Percentiles rank a stretch among this genome's conserved stretches.
Evolutionary conservation across 2,113 vertebrate species (phyloP).

Genomic region (Tachysurus fulvidraco): DNA sequence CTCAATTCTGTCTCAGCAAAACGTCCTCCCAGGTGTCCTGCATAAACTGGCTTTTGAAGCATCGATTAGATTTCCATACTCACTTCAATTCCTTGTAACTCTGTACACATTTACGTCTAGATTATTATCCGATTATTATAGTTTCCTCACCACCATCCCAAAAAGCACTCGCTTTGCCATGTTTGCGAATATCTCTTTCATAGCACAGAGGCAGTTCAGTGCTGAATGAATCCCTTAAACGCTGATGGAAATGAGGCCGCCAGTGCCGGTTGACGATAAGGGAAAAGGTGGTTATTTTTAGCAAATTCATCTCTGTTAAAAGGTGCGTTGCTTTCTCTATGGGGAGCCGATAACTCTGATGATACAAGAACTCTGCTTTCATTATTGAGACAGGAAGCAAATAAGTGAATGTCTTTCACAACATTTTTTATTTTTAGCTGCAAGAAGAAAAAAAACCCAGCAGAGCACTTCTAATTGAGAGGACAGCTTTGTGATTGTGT

Average conservation of each 20-base stretch:
- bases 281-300: slow-evolving; percentile 36
- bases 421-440: slow-evolving; percentile 2
- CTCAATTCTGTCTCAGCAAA: not conserved
- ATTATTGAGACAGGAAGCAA: slow-evolving; percentile 5
- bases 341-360: not conserved
- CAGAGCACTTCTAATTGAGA: not conserved
- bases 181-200: not conserved
- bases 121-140: not conserved
- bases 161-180: slow-evolving; percentile 4
- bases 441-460: not conserved
- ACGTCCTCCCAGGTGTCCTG: not conserved
- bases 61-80: not conserved
- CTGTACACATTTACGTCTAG: no score
- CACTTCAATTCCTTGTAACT: not conserved
- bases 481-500: slow-evolving; percentile 18
- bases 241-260: slow-evolving; percentile 40
- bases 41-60: not conserved
- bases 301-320: slow-evolving; percentile 33
- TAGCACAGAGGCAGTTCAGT: slow-evolving; percentile 17
- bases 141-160: slow-evolving; percentile 4
- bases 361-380: not conserved
- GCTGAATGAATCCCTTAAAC: slow-evolving; percentile 36
- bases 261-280: slow-evolving; percentile 24
- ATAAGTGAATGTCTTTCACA: slow-evolving; percentile 11
- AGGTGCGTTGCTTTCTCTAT: slow-evolving; percentile 25